Conservation (phyloP, 2,113 vertebrate genomes). For the Emydocephalus ijimae region DNA sequence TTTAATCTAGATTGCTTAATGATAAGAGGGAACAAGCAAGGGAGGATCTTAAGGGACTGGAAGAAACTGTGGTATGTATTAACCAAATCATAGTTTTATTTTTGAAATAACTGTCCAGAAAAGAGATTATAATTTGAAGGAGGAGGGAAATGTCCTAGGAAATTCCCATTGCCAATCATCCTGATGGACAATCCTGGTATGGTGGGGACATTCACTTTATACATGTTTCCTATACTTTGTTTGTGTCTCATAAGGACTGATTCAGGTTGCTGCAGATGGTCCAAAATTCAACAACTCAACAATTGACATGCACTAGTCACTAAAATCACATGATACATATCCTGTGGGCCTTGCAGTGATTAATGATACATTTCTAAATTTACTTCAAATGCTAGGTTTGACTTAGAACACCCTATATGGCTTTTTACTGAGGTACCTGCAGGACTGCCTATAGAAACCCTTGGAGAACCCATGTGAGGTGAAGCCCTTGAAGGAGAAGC, state of each 20-base stretch:
- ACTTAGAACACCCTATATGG: background rate
- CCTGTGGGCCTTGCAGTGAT: background rate
- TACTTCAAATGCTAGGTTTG: background rate
- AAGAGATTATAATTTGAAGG: background rate
- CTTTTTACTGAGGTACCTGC: background rate
- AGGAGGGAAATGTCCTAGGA: background rate
- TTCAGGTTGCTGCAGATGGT: background rate
- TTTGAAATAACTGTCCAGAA: background rate
- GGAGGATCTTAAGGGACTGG: constrained; percentile 92
- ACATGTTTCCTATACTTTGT: background rate
- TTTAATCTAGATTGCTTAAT: constrained; percentile 77
- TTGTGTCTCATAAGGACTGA: background rate
- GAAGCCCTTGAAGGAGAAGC: background rate
- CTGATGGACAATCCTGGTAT: background rate
- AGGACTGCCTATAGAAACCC: background rate
- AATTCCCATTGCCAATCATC: background rate
- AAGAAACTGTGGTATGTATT: constrained; percentile 90
- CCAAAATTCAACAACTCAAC: background rate
- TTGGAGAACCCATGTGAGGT: background rate
- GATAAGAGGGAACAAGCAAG: constrained; percentile 90
- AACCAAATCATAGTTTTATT: background rate
- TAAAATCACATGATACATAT: background rate
- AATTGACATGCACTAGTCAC: background rate
- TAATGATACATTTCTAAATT: background rate
- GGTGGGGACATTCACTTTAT: background rate